Base-by-base conservation (phyloP, 92 coral and sea anemone genomes). In the Epizoanthus rinbou region DNA sequence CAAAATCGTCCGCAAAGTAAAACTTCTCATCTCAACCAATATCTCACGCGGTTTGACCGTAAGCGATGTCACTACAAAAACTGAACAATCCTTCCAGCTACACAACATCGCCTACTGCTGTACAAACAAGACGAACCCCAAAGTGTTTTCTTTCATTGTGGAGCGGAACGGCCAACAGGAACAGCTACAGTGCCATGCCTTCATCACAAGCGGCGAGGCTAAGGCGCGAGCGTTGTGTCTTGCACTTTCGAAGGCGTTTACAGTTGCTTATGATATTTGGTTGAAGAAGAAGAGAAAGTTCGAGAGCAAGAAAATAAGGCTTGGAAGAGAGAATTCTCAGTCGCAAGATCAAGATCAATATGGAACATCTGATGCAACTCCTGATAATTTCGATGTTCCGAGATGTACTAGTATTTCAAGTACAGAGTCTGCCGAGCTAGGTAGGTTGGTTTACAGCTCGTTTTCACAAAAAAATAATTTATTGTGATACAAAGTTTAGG, bases 51-150 rank as follows among this genome's bases (percentile, higher is more conserved):
- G 99, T 21, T 69, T 97, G 18, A 88, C 89, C 0, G 75, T 97
- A 17, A 75, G 84, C 15, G 99, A 94, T 57, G 89, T 86, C 9
- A 63, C 84, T 39, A 91, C 91, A 8, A 90, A 88, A 41, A 64
- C 81, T 11, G 91, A 78, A 65, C 85, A 82, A 33, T 85, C 88
- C 50, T 90, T 94, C 75, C 91, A 88, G 73, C 84, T 97, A 63
- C 92, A 92, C 47, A 82, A 91, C 87, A 92, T 97, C 17, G 99
- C 99, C 21, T 97, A 87, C 69, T 94, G 98, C 64, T 88, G 90
- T 15, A 92, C 94, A 52, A 88, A 91, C 80, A 70, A 86, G 28
- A 74, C 85, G 18, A 86, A 95, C 78, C 88, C 93, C 0, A 83
- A 84, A 64, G 79, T 94, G 63, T 94, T 94, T 74, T 75, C 97